Evolutionary conservation across 2,888 invertebrate species (phyloP).

Genomic region (Amorpha juglandis): DNA sequence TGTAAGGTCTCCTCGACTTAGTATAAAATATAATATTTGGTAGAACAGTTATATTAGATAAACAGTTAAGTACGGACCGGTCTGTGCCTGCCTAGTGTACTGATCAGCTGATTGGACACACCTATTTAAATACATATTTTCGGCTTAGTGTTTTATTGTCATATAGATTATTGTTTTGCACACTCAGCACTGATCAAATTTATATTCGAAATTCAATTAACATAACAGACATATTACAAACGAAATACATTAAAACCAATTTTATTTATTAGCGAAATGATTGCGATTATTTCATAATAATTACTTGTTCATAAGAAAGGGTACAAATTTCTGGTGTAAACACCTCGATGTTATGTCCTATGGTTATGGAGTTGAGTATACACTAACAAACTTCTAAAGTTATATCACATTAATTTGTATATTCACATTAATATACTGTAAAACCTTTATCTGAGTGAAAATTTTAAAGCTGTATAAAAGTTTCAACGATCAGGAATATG

Average conservation of each 20-base stretch:
- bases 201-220: neutral
- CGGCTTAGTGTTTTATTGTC: neutral
- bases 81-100: conserved; percentile 28
- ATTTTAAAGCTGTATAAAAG: too few relatives aligned
- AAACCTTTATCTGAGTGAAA: too few relatives aligned
- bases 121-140: conserved; percentile 10
- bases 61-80: conserved; percentile 41
- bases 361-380: too few relatives aligned
- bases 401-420: too few relatives aligned
- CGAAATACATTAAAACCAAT: neutral
- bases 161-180: neutral
- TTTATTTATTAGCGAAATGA: neutral
- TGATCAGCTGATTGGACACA: conserved; percentile 54
- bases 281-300: neutral
- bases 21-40: conserved; percentile 31
- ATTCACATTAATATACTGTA: too few relatives aligned
- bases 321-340: too few relatives aligned
- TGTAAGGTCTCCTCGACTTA: neutral
- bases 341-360: neutral
- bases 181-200: neutral
- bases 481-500: too few relatives aligned
- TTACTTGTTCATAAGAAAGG: neutral
- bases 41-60: conserved; percentile 41
- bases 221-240: conserved; percentile 5
- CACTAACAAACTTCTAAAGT: too few relatives aligned